phyloP scores from a whole-genome alignment of 2,888 invertebrate species.

The Drosophila flavopinicola region DNA sequence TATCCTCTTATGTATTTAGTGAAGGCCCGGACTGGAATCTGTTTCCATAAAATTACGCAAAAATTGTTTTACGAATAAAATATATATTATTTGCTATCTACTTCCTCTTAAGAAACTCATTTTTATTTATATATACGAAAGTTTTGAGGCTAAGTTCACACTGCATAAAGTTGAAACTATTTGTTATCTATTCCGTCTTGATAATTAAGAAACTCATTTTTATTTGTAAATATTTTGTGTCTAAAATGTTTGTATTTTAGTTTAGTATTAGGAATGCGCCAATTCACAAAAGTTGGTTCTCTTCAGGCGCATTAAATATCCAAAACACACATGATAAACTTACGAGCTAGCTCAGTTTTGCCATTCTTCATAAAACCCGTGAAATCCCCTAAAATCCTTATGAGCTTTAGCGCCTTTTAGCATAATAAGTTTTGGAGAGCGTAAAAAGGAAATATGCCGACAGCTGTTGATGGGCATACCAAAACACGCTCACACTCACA shows the following conservation, averaged over 20 bases:
- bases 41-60: neutral
- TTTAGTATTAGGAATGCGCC: neutral
- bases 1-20: conserved; percentile 27
- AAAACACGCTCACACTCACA: conserved; percentile 33
- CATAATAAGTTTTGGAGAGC: conserved; percentile 64
- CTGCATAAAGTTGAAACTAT: neutral
- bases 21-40: conserved; percentile 6
- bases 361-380: conserved; percentile 9
- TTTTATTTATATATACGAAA: too few species aligned
- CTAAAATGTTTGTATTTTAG: neutral
- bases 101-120: too few species aligned
- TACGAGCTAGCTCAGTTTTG: conserved; percentile 1
- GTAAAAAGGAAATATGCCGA: conserved; percentile 59
- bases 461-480: conserved; percentile 66
- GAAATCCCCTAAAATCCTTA: conserved; percentile 49
- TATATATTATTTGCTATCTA: neutral
- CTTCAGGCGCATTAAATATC: conserved; percentile 2
- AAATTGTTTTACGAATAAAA: neutral
- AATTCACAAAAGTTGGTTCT: neutral
- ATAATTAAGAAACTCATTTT: neutral
- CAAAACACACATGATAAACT: conserved; percentile 7
- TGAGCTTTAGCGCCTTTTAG: conserved; percentile 54
- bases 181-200: too few species aligned
- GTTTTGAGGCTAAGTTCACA: too few species aligned
- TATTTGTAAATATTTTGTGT: neutral